A percentile compares a stretch with the other conserved stretches of the same genome.
phyloP scores from a whole-genome alignment of 1,140 invertebrate species.

The Oryctes rhinoceros region DNA sequence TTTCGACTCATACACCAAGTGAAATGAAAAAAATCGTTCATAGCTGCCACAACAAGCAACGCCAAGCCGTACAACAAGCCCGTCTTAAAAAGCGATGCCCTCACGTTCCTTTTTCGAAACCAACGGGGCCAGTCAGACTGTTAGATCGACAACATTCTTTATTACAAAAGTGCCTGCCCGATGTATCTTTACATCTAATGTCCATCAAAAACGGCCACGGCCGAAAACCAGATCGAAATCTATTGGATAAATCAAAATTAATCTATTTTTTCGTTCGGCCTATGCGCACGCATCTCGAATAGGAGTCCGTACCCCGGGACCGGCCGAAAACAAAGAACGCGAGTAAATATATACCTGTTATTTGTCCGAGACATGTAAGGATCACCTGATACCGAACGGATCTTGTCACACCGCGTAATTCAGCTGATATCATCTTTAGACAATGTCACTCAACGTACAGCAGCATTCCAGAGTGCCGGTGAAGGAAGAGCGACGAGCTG shows the following conservation, averaged over 20 bases:
- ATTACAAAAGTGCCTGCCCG: slow-evolving; percentile 30
- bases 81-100: not conserved
- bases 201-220: slow-evolving; percentile 30
- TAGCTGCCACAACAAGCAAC: too few relatives aligned
- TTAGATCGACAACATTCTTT: slow-evolving; percentile 28
- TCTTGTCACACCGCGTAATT: slow-evolving; percentile 34
- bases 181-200: slow-evolving; percentile 37
- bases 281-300: slow-evolving; percentile 10
- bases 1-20: too few relatives aligned
- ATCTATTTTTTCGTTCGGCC: slow-evolving; percentile 17
- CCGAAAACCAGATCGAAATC: slow-evolving; percentile 14
- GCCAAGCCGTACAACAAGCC: not conserved
- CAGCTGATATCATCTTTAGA: slow-evolving; percentile 36
- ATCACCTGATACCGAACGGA: slow-evolving; percentile 30
- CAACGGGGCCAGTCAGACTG: not conserved
- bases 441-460: slow-evolving; percentile 16
- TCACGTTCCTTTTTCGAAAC: not conserved
- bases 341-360: slow-evolving; percentile 36
- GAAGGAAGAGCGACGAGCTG: not conserved
- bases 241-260: slow-evolving; percentile 36
- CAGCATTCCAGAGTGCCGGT: slow-evolving; percentile 19
- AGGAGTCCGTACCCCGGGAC: not conserved
- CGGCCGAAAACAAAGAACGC: slow-evolving; percentile 16
- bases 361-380: slow-evolving; percentile 36
- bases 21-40: too few relatives aligned